phyloP scores from a whole-genome alignment of 2,888 invertebrate species.

The Gandaritis pyraliata region DNA sequence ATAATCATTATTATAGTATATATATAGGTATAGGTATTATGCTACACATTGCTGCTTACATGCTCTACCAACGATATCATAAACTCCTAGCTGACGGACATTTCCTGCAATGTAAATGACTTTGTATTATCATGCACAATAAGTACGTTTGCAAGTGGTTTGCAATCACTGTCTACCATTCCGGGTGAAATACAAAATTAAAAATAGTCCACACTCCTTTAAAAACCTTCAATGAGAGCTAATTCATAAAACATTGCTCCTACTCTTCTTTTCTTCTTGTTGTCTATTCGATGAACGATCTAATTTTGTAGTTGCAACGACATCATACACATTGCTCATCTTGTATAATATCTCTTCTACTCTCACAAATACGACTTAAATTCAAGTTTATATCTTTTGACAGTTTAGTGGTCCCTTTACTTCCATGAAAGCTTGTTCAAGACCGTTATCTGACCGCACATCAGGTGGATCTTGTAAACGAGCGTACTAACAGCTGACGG shows the following conservation, averaged over 20 bases:
- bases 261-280: too few relatives aligned
- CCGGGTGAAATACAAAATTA: background rate
- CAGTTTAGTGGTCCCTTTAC: slow-evolving; percentile 25
- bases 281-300: too few relatives aligned
- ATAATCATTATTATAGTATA: too few relatives aligned
- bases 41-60: slow-evolving; percentile 20
- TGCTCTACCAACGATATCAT: slow-evolving; percentile 19
- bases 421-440: slow-evolving; percentile 32
- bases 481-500: slow-evolving; percentile 35
- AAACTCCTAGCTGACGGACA: slow-evolving; percentile 17
- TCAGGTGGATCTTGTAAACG: slow-evolving; percentile 26
- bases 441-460: slow-evolving; percentile 31
- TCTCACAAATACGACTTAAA: background rate
- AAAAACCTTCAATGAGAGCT: too few relatives aligned
- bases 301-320: too few relatives aligned
- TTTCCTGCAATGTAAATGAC: slow-evolving; percentile 11
- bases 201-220: too few relatives aligned
- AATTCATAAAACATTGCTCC: too few relatives aligned
- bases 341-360: background rate
- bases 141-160: background rate
- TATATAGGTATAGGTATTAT: too few relatives aligned
- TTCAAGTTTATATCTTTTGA: background rate
- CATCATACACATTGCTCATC: too few relatives aligned
- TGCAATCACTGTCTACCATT: background rate
- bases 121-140: background rate